Base-by-base conservation (phyloP, 2,113 vertebrate genomes). In the Cygnus atratus region DNA sequence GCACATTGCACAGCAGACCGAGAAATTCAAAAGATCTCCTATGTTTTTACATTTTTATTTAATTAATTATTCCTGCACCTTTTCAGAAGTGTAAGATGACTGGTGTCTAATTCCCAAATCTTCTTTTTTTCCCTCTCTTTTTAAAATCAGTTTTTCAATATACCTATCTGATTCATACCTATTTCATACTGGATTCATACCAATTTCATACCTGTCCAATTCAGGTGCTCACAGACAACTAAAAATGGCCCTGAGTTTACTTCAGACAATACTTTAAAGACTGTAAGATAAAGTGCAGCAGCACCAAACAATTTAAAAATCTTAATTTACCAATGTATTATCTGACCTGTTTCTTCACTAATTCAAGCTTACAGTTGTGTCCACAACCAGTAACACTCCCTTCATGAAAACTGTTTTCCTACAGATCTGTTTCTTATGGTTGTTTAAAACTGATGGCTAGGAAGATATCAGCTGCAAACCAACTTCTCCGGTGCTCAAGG, bases 291-390 rank as follows among this genome's bases (percentile, higher is more conserved):
- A 73, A 80, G 25, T 0, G 0, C 16, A 77, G 59, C 65, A 66
- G 16, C 6, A 10, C 26, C 0, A 0, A 6, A 7, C 37, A 87
- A 37, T 21, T 19, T 43, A 33, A 84, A 77, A 77, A 1, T 15
- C n/a, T 19, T 68, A 24, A 46, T 81, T 81, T 67, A 78, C 29
- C 17, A 13, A 81, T 82, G 12, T 61, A 21, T 77, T 85, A 37
- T 50, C 31, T 59, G 18, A 44, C 46, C 26, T 13, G 26, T 58
- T 59, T 41, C 29, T 82, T 78, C 33, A 33, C 9, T 61, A 41
- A 6, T 77, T 87, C 22, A 43, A 67, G 33, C 10, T 84, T 80
- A 39, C 9, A 50, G 24, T 43, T 81, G 28, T 62, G 15, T 54
- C 74, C 35, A 44, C 52, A 66, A 33, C 20, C 37, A 67, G 24